Base-by-base conservation (phyloP, 2,888 invertebrate genomes). In the Blera fallax region DNA sequence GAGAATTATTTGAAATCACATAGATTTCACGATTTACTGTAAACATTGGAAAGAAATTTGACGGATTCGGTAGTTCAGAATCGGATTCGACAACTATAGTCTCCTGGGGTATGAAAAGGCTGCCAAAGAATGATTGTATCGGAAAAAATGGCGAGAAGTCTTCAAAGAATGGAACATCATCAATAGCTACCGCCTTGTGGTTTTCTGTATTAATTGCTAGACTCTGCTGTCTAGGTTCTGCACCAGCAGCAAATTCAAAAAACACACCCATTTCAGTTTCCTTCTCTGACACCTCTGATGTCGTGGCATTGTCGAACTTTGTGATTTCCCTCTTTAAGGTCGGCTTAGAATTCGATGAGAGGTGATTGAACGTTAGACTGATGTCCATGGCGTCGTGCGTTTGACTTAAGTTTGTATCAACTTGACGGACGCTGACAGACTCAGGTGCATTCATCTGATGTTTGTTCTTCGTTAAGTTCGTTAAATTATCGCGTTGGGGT, bases 251-350 rank as follows among this genome's bases (percentile, higher is more conserved):
- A 7, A 65, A 29, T 43, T 79, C 79, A n/a, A 72, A 50, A n/a
- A 79, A 16, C 6, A 65, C 0, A 14, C 64, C 79, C 0, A 73
- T 65, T 43, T 79, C 72, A 0, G 37, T 45, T 65, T 79, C 79
- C 0, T 58, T 32, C 16, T 79, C 72, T 0, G 79, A 65, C 6
- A 73, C 2, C 11, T 65, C n/a, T 2, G 79, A 56, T 6, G 67
- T 72, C 8, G 72, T 58, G 0, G 29, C 21, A 5, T 72, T 78
- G 37, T 70, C 62, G 29, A 64, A 56, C 1, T 70, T 62, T 2
- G 2, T 56, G 1, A 5, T 14, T 2, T 54, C 14, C n/a, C 6
- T 72, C 1, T 21, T 24, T 0, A 45, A 11, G 7, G 11, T 34
- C 2, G 60, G 18, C n/a, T 18, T 45, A 1, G 16, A 37, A 29